Percentiles rank a stretch among this genome's conserved stretches.
These are phyloP conservation scores for Spea bombifrons DNA, from an alignment of 2,113 vertebrate species.

Conservation along the genomic window DNA sequence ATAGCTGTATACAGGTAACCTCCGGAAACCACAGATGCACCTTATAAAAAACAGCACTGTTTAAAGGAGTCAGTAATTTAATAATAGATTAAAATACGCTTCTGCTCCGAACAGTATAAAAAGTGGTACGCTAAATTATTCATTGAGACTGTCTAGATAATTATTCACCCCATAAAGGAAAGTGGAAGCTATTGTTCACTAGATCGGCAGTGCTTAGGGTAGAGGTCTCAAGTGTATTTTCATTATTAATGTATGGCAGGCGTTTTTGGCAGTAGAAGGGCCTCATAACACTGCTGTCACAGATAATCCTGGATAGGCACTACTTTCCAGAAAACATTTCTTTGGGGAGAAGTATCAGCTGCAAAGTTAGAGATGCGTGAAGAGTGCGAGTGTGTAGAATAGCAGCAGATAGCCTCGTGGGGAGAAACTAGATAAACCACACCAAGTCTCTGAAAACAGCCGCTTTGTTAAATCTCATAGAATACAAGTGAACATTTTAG, in stretches of 20 bases:
- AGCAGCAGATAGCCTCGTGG: neutral
- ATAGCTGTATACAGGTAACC: no score
- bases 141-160: conserved; percentile 9
- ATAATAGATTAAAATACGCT: neutral
- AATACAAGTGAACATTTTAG: no score
- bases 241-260: conserved; percentile 28
- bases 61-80: neutral
- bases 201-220: neutral
- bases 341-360: neutral
- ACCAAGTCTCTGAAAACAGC: neutral
- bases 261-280: neutral
- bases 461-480: neutral
- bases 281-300: conserved; percentile 5
- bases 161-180: conserved; percentile 19
- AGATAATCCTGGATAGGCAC: neutral
- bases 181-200: conserved; percentile 3
- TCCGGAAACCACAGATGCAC: neutral
- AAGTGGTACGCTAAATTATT: conserved; percentile 29
- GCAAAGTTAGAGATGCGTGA: neutral
- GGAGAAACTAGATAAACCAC: neutral
- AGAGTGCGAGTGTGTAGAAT: conserved; percentile 4
- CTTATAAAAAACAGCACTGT: neutral
- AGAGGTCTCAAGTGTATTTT: conserved; percentile 5
- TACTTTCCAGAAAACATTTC: neutral
- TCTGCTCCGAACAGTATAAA: conserved; percentile 1